phyloP scores from a whole-genome alignment of 2,113 vertebrate genomes.

The Camelus dromedarius region DNA sequence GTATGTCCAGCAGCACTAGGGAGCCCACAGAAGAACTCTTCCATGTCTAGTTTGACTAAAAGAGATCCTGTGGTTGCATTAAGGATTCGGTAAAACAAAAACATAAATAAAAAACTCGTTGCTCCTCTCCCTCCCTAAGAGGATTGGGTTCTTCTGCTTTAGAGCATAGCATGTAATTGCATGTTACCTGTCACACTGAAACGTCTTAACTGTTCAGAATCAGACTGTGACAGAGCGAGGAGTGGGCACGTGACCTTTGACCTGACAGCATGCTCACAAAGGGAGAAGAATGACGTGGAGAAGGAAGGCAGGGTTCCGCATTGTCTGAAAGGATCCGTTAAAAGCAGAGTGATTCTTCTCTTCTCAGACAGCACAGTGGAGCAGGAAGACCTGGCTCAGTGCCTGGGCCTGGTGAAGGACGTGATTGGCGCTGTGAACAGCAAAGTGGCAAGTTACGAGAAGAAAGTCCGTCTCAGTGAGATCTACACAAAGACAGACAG shows the following conservation, averaged over 20 bases:
- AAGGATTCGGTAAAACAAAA: not conserved
- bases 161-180: not conserved
- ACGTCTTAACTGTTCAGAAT: not conserved
- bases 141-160: not conserved
- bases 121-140: not conserved
- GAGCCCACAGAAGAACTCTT: fast-evolving
- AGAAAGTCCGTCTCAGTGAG: conserved; percentile 93
- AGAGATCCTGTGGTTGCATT: not conserved
- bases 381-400: conserved; percentile 90
- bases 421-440: conserved; percentile 94
- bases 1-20: fast-evolving
- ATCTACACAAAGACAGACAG: conserved; percentile 94
- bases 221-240: not conserved
- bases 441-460: conserved; percentile 96
- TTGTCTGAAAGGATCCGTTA: not conserved
- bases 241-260: fast-evolving
- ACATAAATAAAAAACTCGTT: not conserved
- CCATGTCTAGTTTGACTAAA: not conserved
- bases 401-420: conserved; percentile 93
- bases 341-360: not conserved
- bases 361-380: conserved; percentile 93
- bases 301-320: not conserved
- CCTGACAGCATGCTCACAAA: not conserved
- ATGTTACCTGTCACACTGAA: not conserved
- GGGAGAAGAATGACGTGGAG: fast-evolving